Conservation (phyloP, 2,113 vertebrate genomes). For the Ceuthmochares aereus region DNA sequence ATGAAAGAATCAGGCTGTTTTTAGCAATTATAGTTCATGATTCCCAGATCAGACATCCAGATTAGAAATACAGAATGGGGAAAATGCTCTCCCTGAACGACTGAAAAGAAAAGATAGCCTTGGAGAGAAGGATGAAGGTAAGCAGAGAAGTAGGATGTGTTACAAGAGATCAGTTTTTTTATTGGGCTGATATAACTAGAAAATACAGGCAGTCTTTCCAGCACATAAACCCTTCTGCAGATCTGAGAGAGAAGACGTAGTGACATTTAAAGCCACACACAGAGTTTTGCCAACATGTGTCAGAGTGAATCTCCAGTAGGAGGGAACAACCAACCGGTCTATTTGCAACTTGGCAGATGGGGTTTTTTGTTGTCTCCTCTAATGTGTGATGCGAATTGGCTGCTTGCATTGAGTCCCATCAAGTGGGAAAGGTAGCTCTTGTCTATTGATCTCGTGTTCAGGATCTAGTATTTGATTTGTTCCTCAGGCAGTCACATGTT, state of each 20-base stretch:
- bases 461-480: background rate
- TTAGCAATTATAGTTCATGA: background rate
- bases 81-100: background rate
- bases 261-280: background rate
- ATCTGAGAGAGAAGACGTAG: background rate
- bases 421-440: background rate
- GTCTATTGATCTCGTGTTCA: background rate
- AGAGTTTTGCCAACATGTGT: background rate
- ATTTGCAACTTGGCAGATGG: constrained; percentile 10
- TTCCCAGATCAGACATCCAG: background rate
- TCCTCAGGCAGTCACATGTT: background rate
- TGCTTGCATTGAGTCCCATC: background rate
- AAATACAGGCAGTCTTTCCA: background rate
- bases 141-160: background rate
- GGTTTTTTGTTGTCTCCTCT: background rate
- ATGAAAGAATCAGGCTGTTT: background rate
- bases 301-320: background rate
- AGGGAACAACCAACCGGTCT: background rate
- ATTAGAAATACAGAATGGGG: background rate
- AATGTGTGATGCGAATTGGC: background rate
- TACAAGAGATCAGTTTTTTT: background rate
- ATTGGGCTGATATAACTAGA: background rate
- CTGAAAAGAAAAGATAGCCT: background rate
- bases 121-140: background rate
- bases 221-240: background rate